Percentiles rank a stretch among this genome's conserved stretches.
phyloP scores from a whole-genome alignment of 1,140 invertebrate genomes.

The Fopius arisanus region DNA sequence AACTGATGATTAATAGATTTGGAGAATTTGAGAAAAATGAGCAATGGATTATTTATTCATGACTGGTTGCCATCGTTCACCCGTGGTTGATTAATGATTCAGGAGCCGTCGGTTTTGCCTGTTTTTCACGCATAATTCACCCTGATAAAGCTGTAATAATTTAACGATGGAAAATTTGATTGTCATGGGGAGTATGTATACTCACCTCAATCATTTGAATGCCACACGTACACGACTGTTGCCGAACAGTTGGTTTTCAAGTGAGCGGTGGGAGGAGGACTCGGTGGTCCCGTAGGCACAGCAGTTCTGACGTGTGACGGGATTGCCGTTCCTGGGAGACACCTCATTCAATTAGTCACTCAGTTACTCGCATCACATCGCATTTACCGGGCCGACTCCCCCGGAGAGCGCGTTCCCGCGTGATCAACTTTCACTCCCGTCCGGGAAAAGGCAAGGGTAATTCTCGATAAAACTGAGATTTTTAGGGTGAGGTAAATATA shows the following conservation, averaged over 20 bases:
- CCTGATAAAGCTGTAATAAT: conserved; percentile 14
- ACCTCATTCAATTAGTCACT: conserved; percentile 63
- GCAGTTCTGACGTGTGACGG: conserved; percentile 57
- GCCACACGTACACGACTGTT: neutral
- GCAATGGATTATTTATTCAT: neutral
- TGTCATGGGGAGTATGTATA: conserved; percentile 15
- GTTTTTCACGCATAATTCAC: conserved; percentile 27
- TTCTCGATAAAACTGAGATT: neutral
- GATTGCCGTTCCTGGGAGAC: conserved; percentile 58
- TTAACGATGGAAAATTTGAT: conserved; percentile 22
- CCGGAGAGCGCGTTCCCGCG: conserved; percentile 7
- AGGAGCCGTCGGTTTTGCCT: neutral
- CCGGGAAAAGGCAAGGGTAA: neutral
- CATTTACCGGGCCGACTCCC: conserved; percentile 45
- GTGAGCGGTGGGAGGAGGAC: neutral
- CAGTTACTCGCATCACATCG: conserved; percentile 62
- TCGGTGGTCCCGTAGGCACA: conserved; percentile 32
- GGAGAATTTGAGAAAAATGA: neutral
- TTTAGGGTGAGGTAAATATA: neutral
- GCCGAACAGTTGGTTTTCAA: neutral
- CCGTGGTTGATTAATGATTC: neutral
- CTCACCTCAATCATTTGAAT: conserved; percentile 31
- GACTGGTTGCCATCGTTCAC: neutral
- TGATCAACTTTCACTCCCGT: neutral
- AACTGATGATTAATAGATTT: neutral